Conservation (phyloP, 1,140 invertebrate genomes). For the Bombus cullumanus region DNA sequence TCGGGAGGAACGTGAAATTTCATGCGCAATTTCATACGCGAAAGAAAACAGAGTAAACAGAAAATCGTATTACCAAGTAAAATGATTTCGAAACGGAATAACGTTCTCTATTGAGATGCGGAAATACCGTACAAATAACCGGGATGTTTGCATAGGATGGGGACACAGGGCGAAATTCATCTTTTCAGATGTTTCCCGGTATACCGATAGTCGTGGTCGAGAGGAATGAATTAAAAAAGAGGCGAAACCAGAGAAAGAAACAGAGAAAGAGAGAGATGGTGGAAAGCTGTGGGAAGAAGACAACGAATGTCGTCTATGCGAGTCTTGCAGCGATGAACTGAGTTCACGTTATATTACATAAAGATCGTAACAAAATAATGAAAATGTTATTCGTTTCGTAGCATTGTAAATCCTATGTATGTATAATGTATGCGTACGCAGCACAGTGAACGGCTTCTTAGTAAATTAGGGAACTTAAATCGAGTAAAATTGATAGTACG, state of each 20-base stretch:
- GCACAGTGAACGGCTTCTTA: too few species aligned
- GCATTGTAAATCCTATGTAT: not conserved
- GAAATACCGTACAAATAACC: conserved; percentile 41
- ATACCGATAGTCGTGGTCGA: not conserved
- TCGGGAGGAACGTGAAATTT: not conserved
- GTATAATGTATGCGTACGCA: too few species aligned
- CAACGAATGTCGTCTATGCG: not conserved
- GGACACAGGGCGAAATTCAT: conserved; percentile 40
- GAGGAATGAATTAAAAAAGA: conserved; percentile 5
- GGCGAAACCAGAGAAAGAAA: not conserved
- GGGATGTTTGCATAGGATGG: conserved; percentile 47
- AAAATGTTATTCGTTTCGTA: not conserved
- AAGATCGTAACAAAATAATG: not conserved
- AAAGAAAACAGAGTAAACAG: conserved; percentile 37
- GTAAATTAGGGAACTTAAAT: too few species aligned
- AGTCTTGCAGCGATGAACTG: not conserved
- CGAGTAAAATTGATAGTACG: too few species aligned
- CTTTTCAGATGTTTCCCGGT: conserved; percentile 41
- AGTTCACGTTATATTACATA: not conserved
- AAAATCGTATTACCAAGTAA: conserved; percentile 53
- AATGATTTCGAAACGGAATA: conserved; percentile 46
- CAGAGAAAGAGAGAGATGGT: too few species aligned
- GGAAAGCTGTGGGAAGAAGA: not conserved
- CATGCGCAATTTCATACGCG: conserved; percentile 25
- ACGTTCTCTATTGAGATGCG: conserved; percentile 35